These are phyloP conservation scores for Botrylloides violaceus DNA, from an alignment of 23 tunicate species.

Conservation along the genomic window DNA sequence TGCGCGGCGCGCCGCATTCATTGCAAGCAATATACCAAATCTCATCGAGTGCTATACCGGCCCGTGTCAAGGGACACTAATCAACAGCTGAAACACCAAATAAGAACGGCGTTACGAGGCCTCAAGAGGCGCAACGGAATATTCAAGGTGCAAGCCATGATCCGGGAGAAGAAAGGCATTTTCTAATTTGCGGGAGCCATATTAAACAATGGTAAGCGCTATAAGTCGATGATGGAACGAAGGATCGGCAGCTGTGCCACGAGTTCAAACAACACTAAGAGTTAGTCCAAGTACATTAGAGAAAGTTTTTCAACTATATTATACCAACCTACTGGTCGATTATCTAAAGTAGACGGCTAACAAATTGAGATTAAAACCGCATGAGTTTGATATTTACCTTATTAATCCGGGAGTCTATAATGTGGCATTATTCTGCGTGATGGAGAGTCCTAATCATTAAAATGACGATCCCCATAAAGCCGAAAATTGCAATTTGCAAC, in stretches of 20 bases:
- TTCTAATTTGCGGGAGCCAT: neutral
- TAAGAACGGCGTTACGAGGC: neutral
- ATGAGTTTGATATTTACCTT: neutral
- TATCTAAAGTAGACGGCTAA: conserved; percentile 1
- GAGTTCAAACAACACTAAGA: neutral
- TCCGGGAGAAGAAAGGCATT: neutral
- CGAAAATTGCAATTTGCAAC: too few relatives aligned
- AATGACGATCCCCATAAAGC: too few relatives aligned
- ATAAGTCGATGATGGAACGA: neutral
- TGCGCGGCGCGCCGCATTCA: conserved; percentile 2
- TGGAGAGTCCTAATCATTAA: too few relatives aligned
- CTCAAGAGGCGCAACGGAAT: neutral
- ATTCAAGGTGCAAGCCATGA: neutral
- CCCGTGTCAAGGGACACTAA: neutral
- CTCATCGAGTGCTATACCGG: neutral
- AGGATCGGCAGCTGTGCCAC: neutral
- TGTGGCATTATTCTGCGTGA: too few relatives aligned
- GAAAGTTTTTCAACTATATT: neutral
- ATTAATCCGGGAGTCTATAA: too few relatives aligned
- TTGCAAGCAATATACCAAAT: neutral
- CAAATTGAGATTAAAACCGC: neutral
- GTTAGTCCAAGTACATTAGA: neutral
- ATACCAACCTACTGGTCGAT: neutral
- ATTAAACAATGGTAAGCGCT: neutral
- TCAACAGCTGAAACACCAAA: neutral